A percentile compares a stretch with the other conserved stretches of the same genome.
Conservation (phyloP, 64 coral and sea anemone genomes). For the Actinia equina region DNA sequence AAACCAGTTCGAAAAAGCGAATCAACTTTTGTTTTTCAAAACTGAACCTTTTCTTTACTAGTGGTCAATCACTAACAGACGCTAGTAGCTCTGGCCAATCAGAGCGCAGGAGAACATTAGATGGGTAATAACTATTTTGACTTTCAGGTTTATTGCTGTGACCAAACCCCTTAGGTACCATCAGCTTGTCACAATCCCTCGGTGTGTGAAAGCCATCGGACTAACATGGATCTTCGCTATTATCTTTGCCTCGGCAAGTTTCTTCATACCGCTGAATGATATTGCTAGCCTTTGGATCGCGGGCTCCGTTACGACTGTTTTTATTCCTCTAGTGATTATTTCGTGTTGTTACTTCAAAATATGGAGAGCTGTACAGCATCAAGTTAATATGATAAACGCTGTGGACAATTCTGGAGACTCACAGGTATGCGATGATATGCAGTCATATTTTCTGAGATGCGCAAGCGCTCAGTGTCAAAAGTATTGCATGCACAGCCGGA, state of each 20-base stretch:
- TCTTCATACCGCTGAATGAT: conserved; percentile 11
- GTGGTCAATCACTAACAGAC: no score
- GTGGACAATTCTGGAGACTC: not conserved
- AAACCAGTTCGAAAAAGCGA: no score
- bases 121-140: no score
- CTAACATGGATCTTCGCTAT: conserved; percentile 66
- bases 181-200: conserved; percentile 26
- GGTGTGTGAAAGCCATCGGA: conserved; percentile 27
- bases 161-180: conserved; percentile 43
- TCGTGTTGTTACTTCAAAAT: conserved; percentile 67
- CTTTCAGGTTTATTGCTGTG: conserved; percentile 49
- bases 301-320: conserved; percentile 45
- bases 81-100: no score
- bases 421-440: not conserved
- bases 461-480: no score
- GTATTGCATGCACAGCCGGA: no score
- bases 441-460: no score
- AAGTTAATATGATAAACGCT: conserved; percentile 32
- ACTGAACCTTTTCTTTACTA: no score
- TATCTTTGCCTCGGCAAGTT: conserved; percentile 48
- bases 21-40: no score
- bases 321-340: conserved; percentile 69
- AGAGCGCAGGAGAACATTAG: no score
- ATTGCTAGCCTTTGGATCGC: conserved; percentile 67
- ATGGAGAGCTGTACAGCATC: conserved; percentile 44